Base-by-base conservation (phyloP, 2,113 vertebrate species). In the Chaenocephalus aceratus region DNA sequence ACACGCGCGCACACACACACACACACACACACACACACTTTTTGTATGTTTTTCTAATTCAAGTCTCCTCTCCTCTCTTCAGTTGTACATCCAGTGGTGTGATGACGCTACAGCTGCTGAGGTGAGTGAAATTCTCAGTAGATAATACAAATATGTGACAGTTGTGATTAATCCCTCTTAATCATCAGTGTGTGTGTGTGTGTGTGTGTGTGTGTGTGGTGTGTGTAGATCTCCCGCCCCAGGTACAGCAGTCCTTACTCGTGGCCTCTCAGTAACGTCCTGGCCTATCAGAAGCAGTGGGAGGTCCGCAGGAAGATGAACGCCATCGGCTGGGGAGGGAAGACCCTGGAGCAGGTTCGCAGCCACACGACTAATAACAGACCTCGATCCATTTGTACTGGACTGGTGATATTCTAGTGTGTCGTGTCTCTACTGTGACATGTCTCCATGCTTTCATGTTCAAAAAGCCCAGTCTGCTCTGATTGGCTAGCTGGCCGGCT, bases 21-120 rank as follows among this genome's bases (percentile, higher is more conserved):
- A 26, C 26, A 26, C 26, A 26, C 26, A 26, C 26, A 26, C 26
- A 26, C 26, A 26, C 26, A 26, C 26, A 26, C 26, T 26, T 26
- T 26, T 2, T 26, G 26, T 26, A 26, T 30, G 2, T 30, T 30
- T 30, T 30, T 41, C 36, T 41, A 41, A 36, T 21, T 5, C 0
- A 2, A 9, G 8, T 54, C 12, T 78, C 57, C 8, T 65, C 2
- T 67, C 92, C 88, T 74, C 58, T 94, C 90, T 60, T 77, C 94
- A 99, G 98, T 87, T 99, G 81, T 99, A 97, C 93, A 95, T 99
- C 90, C 98, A 98, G 84, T 99, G 97, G 97, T 99, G 98, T 93
- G 97, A 99, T 88, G 96, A 98, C 77, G 93, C 94, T 88, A 98
- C 97, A 85, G 96, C 96, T 80, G 90, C 96, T 83, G 97, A 98